Evolutionary conservation across 2,888 invertebrate genomes (phyloP), one percentile per base, ranked within the genome.

Genomic region (Anthophora plumipes): DNA sequence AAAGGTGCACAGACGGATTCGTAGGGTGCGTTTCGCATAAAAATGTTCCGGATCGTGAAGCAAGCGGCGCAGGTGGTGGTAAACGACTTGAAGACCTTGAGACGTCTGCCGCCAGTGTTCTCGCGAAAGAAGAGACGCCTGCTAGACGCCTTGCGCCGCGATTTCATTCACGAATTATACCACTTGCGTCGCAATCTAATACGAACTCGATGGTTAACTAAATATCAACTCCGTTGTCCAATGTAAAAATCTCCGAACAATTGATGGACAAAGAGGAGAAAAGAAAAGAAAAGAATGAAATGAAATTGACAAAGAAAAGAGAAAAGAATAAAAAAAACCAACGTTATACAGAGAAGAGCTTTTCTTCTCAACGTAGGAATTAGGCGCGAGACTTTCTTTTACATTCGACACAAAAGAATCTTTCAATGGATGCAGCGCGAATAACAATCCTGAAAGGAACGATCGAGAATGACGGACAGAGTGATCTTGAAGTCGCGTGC

Each of bases 81-180:
- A 92, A 92, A 92, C 88, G 92, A 92, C 92, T 92, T 84, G 90
- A 87, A 89, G 92, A 82, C 92, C 92, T 93, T 93, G 92, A 92
- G 91, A 91, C 90, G 89, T 90, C 88, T 90, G 89, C 89, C 85
- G 87, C 80, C 76, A 63, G 77, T 81, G 73, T 66, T 73, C 71
- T 73, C 70, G 76, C 70, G 86, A 85, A 75, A 67, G 71, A 78
- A 76, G 82, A 88, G 82, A 88, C 74, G 68, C 73, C 70, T 50
- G 68, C 72, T 66, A 80, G 82, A 69, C 83, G 61, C 68, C 57
- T 41, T 22, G 60, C 77, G 75, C 31, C 59, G 77, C 63, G 52
- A 64, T 66, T 77, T 80, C 83, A 72, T 80, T 85, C 83, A 76
- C 75, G 64, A 79, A 83, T 71, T 61, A 50, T 55, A 59, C 59